phyloP scores from a whole-genome alignment of 2,797 vertebrate species.

The Poeciliopsis infans region DNA sequence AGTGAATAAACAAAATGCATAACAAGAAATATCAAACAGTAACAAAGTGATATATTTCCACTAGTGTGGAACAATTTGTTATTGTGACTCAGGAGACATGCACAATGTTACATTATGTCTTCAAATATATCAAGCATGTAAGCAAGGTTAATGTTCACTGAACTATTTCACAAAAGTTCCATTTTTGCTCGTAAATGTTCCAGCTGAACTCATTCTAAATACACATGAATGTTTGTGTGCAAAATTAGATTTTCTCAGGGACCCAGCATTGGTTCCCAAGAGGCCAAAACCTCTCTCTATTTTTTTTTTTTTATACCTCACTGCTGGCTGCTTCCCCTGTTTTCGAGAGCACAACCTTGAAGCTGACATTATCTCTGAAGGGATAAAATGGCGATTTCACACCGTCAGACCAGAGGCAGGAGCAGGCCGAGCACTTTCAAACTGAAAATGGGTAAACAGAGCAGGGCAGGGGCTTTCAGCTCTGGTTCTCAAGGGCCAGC shows the following conservation, averaged over 20 bases:
- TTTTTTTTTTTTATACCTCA: not conserved
- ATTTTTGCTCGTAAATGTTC: not conserved
- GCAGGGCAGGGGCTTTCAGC: not conserved
- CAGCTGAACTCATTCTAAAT: not conserved
- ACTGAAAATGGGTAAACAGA: conserved; percentile 1
- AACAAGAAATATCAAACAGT: not conserved
- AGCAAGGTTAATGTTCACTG: not conserved
- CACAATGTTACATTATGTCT: not conserved
- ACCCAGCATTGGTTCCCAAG: not conserved
- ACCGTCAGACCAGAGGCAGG: conserved; percentile 68
- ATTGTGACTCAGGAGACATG: too few species aligned
- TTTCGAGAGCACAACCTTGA: conserved; percentile 77
- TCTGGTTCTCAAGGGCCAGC: too few species aligned
- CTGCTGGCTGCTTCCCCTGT: conserved; percentile 20
- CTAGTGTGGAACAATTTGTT: not conserved
- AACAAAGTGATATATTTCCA: not conserved
- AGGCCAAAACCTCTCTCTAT: not conserved
- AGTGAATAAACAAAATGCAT: not conserved
- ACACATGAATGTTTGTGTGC: not conserved
- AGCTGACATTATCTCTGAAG: conserved; percentile 63
- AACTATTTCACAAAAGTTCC: not conserved
- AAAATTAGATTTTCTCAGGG: not conserved
- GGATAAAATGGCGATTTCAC: conserved; percentile 78
- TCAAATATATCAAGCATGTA: not conserved
- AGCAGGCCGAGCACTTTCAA: conserved; percentile 50